phyloP scores from a whole-genome alignment of 2,797 vertebrate species.

The Anabacerthia variegaticeps region DNA sequence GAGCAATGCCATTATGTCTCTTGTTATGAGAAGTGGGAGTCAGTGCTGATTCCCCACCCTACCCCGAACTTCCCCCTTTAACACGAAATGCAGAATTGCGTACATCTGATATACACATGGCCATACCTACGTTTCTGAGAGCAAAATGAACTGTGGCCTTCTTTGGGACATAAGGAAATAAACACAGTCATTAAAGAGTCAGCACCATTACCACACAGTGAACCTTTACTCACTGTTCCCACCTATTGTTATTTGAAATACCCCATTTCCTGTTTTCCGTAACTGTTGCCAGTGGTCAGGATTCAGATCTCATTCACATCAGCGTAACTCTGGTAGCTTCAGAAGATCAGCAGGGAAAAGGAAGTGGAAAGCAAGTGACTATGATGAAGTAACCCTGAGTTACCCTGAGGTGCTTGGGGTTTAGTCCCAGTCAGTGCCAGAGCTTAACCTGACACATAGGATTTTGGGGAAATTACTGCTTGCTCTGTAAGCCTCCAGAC shows the following conservation, averaged over 20 bases:
- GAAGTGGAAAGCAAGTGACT: conserved; percentile 47
- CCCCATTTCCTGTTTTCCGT: conserved; percentile 62
- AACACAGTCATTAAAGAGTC: conserved; percentile 65
- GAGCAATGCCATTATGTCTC: not conserved
- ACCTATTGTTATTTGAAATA: conserved; percentile 70
- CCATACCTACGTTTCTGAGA: rapidly evolving
- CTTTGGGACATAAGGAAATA: conserved; percentile 45
- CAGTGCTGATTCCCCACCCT: not conserved
- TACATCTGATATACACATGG: not conserved
- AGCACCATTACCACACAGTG: conserved; percentile 33
- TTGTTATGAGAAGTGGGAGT: not conserved
- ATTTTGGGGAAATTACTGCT: not conserved
- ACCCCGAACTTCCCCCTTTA: rapidly evolving
- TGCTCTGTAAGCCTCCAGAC: not conserved
- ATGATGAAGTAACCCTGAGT: conserved; percentile 20
- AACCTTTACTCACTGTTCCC: conserved; percentile 65
- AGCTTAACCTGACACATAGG: not conserved
- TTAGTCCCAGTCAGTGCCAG: not conserved
- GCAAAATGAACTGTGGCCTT: conserved; percentile 50
- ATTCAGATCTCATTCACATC: conserved; percentile 53
- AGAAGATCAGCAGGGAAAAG: conserved; percentile 30
- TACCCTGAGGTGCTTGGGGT: not conserved
- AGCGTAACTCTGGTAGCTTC: not conserved
- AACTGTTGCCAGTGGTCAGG: conserved; percentile 30
- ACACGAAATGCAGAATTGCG: not conserved